These are phyloP conservation scores for Sympetrum striolatum DNA, from an alignment of 2,888 invertebrate genomes.

Conservation along the genomic window DNA sequence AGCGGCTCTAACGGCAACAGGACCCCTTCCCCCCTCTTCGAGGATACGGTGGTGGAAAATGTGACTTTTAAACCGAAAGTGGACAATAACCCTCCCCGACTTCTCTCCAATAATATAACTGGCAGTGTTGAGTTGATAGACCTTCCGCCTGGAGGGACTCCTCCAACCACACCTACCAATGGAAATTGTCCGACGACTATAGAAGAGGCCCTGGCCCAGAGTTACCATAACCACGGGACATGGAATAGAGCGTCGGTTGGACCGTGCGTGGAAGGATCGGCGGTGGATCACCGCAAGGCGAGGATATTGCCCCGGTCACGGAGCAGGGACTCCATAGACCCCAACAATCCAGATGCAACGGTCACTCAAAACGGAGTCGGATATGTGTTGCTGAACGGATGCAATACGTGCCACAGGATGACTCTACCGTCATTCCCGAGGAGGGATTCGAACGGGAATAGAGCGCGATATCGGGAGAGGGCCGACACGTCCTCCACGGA, in stretches of 20 bases:
- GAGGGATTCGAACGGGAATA: constrained; percentile 36
- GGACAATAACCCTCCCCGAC: constrained; percentile 45
- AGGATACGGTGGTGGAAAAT: constrained; percentile 52
- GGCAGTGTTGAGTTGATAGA: constrained; percentile 35
- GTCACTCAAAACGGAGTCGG: not conserved
- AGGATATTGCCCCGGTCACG: constrained; percentile 3
- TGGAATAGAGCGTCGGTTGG: not conserved
- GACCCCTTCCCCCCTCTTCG: constrained; percentile 54
- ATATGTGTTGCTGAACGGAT: constrained; percentile 26
- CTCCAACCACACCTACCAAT: constrained; percentile 12
- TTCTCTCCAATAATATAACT: constrained; percentile 23
- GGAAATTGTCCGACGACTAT: not conserved
- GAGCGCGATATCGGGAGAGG: constrained; percentile 2
- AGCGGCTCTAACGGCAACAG: constrained; percentile 44
- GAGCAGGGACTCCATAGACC: constrained; percentile 32
- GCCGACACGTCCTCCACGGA: constrained; percentile 33
- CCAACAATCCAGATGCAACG: constrained; percentile 5
- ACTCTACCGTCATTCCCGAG: constrained; percentile 19
- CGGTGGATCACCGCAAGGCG: constrained; percentile 16
- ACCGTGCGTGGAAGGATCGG: not conserved
- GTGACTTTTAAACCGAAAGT: constrained; percentile 46
- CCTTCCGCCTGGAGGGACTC: not conserved
- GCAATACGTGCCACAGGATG: constrained; percentile 14
- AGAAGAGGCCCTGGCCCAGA: not conserved
- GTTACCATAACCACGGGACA: not conserved